phyloP scores from a whole-genome alignment of 1,140 invertebrate genomes.

The Polypedilum vanderplanki region DNA sequence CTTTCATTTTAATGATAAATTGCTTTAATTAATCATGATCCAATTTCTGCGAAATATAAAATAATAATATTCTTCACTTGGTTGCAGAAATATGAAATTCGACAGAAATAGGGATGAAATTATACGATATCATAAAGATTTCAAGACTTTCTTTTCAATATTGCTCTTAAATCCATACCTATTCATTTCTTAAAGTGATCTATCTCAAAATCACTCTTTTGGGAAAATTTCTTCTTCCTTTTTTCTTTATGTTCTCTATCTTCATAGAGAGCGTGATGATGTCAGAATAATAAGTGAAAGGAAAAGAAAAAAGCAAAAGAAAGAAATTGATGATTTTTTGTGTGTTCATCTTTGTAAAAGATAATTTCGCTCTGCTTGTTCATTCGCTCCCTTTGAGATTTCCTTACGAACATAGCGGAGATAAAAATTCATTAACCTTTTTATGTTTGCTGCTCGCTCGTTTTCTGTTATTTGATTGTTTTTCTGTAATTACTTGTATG shows the following conservation, averaged over 20 bases:
- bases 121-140: not conserved
- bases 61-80: no score
- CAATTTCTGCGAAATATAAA: not conserved
- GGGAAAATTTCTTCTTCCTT: conserved; percentile 10
- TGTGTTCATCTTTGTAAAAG: not conserved
- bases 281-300: not conserved
- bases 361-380: not conserved
- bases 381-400: not conserved
- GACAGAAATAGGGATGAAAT: no score
- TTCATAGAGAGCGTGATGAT: not conserved
- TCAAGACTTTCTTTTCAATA: conserved; percentile 10
- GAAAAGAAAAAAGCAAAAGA: not conserved
- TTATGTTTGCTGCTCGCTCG: no score
- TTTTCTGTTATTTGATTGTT: no score
- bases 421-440: conserved; percentile 10
- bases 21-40: conserved; percentile 27
- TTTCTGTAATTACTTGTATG: no score
- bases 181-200: not conserved
- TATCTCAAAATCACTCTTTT: not conserved
- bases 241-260: not conserved
- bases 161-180: not conserved
- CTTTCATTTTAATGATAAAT: not conserved
- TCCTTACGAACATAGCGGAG: not conserved
- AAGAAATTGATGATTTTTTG: conserved; percentile 9
- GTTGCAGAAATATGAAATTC: no score